Conservation (phyloP, 2,888 invertebrate species). For the Phengaris arion region DNA sequence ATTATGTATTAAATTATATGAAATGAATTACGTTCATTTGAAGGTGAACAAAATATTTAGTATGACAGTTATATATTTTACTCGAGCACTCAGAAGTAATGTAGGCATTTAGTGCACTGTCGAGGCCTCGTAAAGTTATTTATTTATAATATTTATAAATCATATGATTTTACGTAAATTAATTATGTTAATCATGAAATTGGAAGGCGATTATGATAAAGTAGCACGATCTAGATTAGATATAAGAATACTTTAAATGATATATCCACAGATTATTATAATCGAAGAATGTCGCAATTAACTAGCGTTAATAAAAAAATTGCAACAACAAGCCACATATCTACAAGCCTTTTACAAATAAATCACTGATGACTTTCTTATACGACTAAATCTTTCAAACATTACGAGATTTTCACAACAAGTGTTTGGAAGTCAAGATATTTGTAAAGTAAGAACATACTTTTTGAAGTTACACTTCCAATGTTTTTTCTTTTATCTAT, state of each 20-base stretch:
- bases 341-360: not conserved
- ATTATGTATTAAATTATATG: not conserved
- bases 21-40: slow-evolving; percentile 18
- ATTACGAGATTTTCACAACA: not conserved
- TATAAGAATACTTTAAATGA: not conserved
- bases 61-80: slow-evolving; percentile 2
- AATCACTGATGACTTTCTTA: not conserved
- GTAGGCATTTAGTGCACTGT: not conserved
- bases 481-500: not conserved
- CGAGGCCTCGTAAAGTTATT: not conserved
- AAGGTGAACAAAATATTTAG: slow-evolving; percentile 15
- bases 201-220: slow-evolving; percentile 6
- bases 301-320: not conserved
- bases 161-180: not conserved
- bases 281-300: not conserved
- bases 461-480: not conserved
- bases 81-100: not conserved
- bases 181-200: slow-evolving; percentile 13
- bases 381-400: not conserved
- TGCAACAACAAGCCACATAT: not conserved
- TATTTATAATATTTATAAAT: not conserved
- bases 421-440: not conserved
- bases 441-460: no score
- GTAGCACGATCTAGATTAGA: slow-evolving; percentile 18
- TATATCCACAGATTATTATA: not conserved